phyloP scores from a whole-genome alignment of 2,888 invertebrate species.

The Lingula anatina region DNA sequence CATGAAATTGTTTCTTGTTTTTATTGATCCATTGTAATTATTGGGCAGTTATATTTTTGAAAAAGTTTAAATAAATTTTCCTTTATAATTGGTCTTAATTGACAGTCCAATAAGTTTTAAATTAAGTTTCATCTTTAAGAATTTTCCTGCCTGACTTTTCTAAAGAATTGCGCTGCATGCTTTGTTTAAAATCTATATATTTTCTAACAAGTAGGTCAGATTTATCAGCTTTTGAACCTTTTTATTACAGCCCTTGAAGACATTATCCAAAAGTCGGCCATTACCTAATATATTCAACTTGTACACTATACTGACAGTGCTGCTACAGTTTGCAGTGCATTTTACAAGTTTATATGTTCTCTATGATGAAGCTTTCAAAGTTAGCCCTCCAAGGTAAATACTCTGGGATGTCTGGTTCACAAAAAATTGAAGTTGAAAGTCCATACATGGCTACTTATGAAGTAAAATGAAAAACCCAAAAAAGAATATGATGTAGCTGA shows the following conservation, averaged over 20 bases:
- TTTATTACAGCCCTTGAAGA: slow-evolving; percentile 71
- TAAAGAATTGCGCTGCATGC: no score
- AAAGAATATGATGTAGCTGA: no score
- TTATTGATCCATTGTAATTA: not conserved
- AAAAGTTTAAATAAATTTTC: not conserved
- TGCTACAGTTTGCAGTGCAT: slow-evolving; percentile 91
- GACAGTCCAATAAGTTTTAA: not conserved
- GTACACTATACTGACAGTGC: slow-evolving; percentile 92
- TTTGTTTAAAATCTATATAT: no score
- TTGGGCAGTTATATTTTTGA: not conserved
- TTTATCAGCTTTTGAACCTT: no score
- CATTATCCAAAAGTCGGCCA: slow-evolving; percentile 87
- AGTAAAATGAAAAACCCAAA: no score
- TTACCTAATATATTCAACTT: slow-evolving; percentile 97
- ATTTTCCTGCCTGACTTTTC: not conserved
- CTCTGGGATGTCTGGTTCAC: no score
- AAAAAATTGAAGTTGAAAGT: no score
- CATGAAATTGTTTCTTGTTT: not conserved
- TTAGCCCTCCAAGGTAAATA: slow-evolving; percentile 60
- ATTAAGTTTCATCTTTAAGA: not conserved
- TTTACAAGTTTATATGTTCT: slow-evolving; percentile 86
- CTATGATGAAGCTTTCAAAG: slow-evolving; percentile 58
- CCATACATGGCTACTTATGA: no score
- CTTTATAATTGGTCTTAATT: not conserved
- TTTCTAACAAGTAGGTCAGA: no score